Evolutionary conservation across 2,888 invertebrate species (phyloP).

Genomic region (Amphimallon solstitiale): DNA sequence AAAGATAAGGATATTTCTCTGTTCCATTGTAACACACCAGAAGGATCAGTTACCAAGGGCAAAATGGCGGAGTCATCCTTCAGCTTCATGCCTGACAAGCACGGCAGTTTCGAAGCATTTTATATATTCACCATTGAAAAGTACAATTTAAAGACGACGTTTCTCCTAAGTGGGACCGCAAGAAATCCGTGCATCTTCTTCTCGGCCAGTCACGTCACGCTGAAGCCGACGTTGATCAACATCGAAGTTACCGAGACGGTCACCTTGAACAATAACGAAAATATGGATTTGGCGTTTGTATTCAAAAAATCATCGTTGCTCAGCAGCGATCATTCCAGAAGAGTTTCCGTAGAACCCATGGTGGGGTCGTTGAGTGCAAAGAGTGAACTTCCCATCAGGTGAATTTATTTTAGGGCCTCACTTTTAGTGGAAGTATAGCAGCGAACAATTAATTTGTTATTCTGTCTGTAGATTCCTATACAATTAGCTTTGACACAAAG

Average conservation of each 20-base stretch:
- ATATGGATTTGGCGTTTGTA: conserved; percentile 65
- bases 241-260: conserved; percentile 63
- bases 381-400: conserved; percentile 67
- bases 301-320: conserved; percentile 68
- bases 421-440: no score
- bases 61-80: conserved; percentile 71
- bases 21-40: conserved; percentile 69
- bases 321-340: conserved; percentile 67
- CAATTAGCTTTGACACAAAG: no score
- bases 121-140: conserved; percentile 73
- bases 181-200: conserved; percentile 73
- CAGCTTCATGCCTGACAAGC: conserved; percentile 70
- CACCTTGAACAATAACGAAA: conserved; percentile 68
- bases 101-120: conserved; percentile 74
- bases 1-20: conserved; percentile 58
- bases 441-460: no score
- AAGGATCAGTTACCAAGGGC: conserved; percentile 71
- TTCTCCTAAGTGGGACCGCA: conserved; percentile 73
- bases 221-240: conserved; percentile 72
- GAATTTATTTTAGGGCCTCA: no score
- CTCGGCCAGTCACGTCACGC: conserved; percentile 68
- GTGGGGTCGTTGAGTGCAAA: conserved; percentile 65
- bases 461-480: no score
- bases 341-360: conserved; percentile 66
- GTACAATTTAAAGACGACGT: conserved; percentile 66